Evolutionary conservation across 2,797 vertebrate genomes (phyloP).

Genomic region (Typhlichthys eigenmanni): DNA sequence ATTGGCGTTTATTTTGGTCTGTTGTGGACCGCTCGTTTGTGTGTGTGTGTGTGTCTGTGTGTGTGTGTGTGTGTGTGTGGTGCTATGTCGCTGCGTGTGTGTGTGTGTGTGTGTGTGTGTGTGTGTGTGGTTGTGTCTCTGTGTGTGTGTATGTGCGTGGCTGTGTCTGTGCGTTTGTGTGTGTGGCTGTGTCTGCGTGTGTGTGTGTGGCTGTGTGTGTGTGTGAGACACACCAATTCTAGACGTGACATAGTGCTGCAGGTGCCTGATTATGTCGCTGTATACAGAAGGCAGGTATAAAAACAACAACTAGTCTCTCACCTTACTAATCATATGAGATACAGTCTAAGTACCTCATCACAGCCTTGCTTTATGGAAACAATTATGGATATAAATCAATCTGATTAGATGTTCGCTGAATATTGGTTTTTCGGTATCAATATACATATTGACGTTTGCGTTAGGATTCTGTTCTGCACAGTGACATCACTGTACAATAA

Average conservation of each 20-base stretch:
- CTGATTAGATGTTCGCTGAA: too few relatives aligned
- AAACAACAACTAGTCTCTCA: too few relatives aligned
- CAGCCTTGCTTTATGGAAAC: too few relatives aligned
- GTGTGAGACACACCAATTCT: not conserved
- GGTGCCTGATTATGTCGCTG: constrained; percentile 9
- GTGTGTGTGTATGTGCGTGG: not conserved
- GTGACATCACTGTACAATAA: too few relatives aligned
- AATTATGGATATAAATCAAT: too few relatives aligned
- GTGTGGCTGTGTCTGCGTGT: constrained; percentile 7
- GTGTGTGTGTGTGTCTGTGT: constrained; percentile 8
- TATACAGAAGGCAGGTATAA: not conserved
- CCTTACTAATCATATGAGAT: too few relatives aligned
- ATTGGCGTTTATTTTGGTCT: constrained; percentile 47
- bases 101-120: constrained; percentile 2
- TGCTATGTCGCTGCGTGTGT: not conserved
- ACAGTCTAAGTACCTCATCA: too few relatives aligned
- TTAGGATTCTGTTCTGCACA: too few relatives aligned
- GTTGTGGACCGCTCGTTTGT: constrained; percentile 2
- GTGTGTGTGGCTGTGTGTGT: constrained; percentile 1
- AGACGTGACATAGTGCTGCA: constrained; percentile 10
- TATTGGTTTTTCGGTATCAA: too few relatives aligned
- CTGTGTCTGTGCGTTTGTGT: too few relatives aligned
- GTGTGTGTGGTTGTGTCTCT: constrained; percentile 5
- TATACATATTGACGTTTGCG: too few relatives aligned
- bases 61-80: constrained; percentile 14